Evolutionary conservation across 2,888 invertebrate genomes (phyloP).

Genomic region (Cantharis flavilabris): DNA sequence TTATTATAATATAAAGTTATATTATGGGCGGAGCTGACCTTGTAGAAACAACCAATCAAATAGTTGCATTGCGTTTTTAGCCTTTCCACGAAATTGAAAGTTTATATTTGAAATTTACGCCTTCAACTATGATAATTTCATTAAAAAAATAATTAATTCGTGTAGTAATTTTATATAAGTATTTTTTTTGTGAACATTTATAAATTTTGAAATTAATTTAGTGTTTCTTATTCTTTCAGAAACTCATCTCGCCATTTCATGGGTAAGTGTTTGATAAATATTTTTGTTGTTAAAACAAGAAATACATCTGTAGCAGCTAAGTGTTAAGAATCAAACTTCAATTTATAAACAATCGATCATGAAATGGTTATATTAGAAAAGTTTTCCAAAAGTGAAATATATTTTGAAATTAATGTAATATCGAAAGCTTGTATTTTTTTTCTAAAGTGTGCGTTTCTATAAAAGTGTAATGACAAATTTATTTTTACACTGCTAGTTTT

Average conservation of each 20-base stretch:
- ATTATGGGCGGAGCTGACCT: too few relatives aligned
- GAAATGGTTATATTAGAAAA: constrained; percentile 4
- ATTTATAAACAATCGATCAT: constrained; percentile 11
- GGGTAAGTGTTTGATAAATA: neutral
- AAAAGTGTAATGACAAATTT: neutral
- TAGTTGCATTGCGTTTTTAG: too few relatives aligned
- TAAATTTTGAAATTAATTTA: neutral
- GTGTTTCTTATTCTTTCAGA: neutral
- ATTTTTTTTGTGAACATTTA: neutral
- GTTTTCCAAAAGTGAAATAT: neutral
- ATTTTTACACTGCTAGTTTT: neutral
- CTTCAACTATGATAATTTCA: too few relatives aligned
- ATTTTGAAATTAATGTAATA: neutral
- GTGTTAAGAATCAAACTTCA: constrained; percentile 2
- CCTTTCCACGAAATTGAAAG: too few relatives aligned
- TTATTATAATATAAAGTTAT: too few relatives aligned
- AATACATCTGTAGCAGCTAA: neutral
- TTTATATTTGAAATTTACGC: too few relatives aligned
- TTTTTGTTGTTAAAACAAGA: neutral
- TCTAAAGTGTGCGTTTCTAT: neutral
- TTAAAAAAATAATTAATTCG: too few relatives aligned
- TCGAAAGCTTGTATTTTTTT: neutral
- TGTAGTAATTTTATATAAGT: too few relatives aligned
- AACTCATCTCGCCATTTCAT: neutral
- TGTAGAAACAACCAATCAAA: too few relatives aligned